phyloP scores from a whole-genome alignment of 2,888 invertebrate genomes.

The Acrobeloides nanus region DNA sequence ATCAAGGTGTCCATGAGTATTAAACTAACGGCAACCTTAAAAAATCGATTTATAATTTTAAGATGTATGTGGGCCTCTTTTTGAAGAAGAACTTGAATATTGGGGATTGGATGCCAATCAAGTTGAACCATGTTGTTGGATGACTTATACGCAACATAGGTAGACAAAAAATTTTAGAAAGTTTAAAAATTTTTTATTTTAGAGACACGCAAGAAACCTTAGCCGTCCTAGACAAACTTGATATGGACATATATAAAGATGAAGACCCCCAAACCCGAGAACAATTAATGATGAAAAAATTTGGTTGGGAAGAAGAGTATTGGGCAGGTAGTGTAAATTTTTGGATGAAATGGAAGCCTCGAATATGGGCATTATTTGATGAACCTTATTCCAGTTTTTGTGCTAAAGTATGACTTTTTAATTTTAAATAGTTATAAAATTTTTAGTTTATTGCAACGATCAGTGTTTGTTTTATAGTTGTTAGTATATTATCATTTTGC shows the following conservation, averaged over 20 bases:
- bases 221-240: conserved; percentile 89
- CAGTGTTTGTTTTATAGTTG: conserved; percentile 90
- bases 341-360: conserved; percentile 93
- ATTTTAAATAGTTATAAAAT: not conserved
- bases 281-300: conserved; percentile 69
- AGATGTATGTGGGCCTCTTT: conserved; percentile 97
- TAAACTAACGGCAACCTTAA: too few species aligned
- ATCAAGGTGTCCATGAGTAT: too few species aligned
- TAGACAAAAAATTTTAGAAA: too few species aligned
- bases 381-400: conserved; percentile 96
- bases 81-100: conserved; percentile 93
- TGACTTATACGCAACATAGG: conserved; percentile 76
- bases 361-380: conserved; percentile 97
- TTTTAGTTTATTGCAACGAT: conserved; percentile 82
- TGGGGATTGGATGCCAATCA: conserved; percentile 99
- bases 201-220: conserved; percentile 98
- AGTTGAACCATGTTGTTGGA: conserved; percentile 97
- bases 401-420: conserved; percentile 71
- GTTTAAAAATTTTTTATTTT: too few species aligned
- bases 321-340: conserved; percentile 64
- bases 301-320: conserved; percentile 92
- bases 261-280: conserved; percentile 59
- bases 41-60: too few species aligned
- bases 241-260: conserved; percentile 73
- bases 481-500: conserved; percentile 89